Evolutionary conservation across 92 coral and sea anemone species (phyloP).

Genomic region (Blastomussa wellsi): DNA sequence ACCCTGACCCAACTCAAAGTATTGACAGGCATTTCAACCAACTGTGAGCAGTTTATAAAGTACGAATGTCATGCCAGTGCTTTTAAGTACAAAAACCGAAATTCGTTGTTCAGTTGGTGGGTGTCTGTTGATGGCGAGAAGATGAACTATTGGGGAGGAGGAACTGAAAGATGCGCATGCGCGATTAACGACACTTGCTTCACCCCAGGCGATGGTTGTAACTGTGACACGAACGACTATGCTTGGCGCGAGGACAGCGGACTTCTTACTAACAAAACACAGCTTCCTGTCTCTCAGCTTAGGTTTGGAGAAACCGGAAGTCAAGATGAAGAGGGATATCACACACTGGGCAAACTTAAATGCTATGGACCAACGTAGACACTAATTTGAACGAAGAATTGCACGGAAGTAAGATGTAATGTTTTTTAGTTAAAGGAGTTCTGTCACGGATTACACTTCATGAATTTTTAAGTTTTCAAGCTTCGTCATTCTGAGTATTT

Average conservation of each 20-base stretch:
- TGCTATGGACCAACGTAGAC: too few relatives aligned
- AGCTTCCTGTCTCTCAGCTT: neutral
- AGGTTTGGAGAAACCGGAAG: neutral
- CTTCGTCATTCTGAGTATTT: too few relatives aligned
- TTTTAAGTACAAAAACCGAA: too few relatives aligned
- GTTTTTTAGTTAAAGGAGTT: too few relatives aligned
- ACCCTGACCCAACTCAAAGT: neutral
- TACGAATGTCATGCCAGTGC: neutral
- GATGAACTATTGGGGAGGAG: neutral
- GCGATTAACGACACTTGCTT: neutral
- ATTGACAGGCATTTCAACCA: neutral
- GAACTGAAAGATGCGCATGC: neutral
- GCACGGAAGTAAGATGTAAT: too few relatives aligned
- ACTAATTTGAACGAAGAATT: too few relatives aligned
- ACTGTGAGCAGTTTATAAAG: neutral
- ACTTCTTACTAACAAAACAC: neutral
- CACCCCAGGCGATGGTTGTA: neutral
- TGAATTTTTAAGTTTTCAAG: too few relatives aligned
- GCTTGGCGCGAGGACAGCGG: neutral
- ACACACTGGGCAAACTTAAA: neutral
- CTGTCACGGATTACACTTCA: too few relatives aligned
- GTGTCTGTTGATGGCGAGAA: neutral
- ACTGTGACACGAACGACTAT: neutral
- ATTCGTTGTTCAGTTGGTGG: neutral
- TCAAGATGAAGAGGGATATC: neutral